Percentiles rank a stretch among this genome's conserved stretches.
phyloP scores from a whole-genome alignment of 1,140 invertebrate species.

The Scaptomyza montana region DNA sequence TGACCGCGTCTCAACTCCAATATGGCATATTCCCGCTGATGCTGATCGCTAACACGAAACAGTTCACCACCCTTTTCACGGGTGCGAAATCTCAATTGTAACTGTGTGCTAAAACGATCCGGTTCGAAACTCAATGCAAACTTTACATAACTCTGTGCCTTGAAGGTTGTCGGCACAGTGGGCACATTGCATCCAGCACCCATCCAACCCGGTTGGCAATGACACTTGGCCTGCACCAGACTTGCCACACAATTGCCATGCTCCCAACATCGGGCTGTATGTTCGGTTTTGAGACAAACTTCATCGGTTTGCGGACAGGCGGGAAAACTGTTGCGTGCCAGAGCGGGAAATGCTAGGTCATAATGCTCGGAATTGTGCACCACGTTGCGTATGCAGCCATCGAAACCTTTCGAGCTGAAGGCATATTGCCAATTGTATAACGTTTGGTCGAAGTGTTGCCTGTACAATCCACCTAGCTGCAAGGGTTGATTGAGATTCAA shows the following conservation, averaged over 20 bases:
- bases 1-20: conserved; percentile 87
- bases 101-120: conserved; percentile 86
- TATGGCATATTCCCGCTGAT: conserved; percentile 88
- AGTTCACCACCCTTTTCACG: conserved; percentile 87
- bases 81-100: conserved; percentile 88
- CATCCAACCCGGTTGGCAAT: conserved; percentile 87
- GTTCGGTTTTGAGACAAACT: conserved; percentile 84
- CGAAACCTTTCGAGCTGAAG: conserved; percentile 86
- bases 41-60: conserved; percentile 87
- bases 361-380: conserved; percentile 88
- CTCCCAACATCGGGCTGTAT: conserved; percentile 85
- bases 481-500: conserved; percentile 89
- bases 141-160: conserved; percentile 87
- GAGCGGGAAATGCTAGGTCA: conserved; percentile 86
- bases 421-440: conserved; percentile 85
- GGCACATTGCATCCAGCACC: conserved; percentile 86
- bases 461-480: conserved; percentile 87
- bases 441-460: conserved; percentile 85
- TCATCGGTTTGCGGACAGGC: conserved; percentile 87
- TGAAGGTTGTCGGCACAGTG: conserved; percentile 86
- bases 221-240: conserved; percentile 86
- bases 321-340: conserved; percentile 85
- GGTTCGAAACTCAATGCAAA: conserved; percentile 88
- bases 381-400: conserved; percentile 89
- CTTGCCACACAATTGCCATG: conserved; percentile 88